A percentile compares a stretch with the other conserved stretches of the same genome.
These are phyloP conservation scores for Echiichthys vipera DNA, from an alignment of 2,797 vertebrate species.

Conservation along the genomic window DNA sequence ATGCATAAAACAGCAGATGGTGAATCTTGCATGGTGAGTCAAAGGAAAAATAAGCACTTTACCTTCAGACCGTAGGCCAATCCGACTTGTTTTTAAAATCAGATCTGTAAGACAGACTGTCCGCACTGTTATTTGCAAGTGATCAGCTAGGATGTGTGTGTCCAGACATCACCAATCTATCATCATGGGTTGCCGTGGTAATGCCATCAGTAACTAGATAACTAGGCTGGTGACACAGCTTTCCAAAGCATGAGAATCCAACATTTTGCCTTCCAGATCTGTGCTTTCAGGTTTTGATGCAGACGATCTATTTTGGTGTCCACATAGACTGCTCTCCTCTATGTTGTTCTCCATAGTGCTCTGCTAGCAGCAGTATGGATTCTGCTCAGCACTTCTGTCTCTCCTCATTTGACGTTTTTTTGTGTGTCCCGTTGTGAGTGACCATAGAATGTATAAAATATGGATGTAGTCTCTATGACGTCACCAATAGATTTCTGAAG, in stretches of 20 bases:
- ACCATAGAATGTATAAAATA: no score
- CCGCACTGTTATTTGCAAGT: neutral
- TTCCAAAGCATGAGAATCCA: neutral
- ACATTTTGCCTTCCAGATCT: neutral
- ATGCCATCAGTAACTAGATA: neutral
- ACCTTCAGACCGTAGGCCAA: no score
- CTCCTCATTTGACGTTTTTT: neutral
- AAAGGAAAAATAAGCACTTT: neutral
- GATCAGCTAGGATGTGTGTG: neutral
- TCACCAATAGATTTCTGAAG: no score
- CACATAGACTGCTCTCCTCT: no score
- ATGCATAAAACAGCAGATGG: conserved; percentile 2
- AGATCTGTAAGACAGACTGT: neutral
- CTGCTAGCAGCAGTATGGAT: neutral
- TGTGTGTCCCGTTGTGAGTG: no score
- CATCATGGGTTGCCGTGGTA: neutral
- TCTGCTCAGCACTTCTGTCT: neutral
- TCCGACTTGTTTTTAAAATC: no score
- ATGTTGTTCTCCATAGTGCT: neutral
- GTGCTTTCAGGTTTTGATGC: neutral
- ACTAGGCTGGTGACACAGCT: neutral
- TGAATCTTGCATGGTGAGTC: neutral
- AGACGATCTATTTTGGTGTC: neutral
- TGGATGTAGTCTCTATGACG: no score
- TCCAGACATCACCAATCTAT: neutral